Evolutionary conservation across 2,888 invertebrate genomes (phyloP), one percentile per base, ranked within the genome.

Genomic region (Eupithecia tripunctaria): DNA sequence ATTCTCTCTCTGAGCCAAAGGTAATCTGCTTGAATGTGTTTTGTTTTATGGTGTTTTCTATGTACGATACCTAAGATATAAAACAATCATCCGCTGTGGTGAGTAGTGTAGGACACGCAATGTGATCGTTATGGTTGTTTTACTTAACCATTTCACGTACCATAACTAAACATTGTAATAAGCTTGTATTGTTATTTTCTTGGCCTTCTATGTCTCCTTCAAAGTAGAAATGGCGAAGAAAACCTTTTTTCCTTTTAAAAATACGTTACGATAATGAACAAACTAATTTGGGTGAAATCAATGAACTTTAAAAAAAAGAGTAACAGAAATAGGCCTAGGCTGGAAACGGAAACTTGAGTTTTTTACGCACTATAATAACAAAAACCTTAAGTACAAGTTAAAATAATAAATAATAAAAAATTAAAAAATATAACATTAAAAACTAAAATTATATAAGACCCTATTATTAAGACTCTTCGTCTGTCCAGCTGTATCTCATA

Each of bases 31-130:
- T n/a, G 6, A n/a, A 47, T 47, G n/a, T 51, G 21, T 56, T 25
- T 56, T 3, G 5, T 25, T 12, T 25, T 21, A 21, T 56, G 21
- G 56, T 51, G 21, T 51, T 21, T 51, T 51, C 21, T 21, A 21
- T 51, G 21, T 12, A 21, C 10, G 43, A 1, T 8, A n/a, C 4
- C 7, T 56, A 12, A 14, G 14, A 56, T 25, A 56, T 12, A 25
- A 56, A 56, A 56, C 62, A n/a, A 63, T n/a, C 36, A 36, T 36
- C 36, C 62, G 32, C 62, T 2, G 10, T n/a, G 36, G 10, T n/a
- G 36, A n/a, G 25, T 25, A 25, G 62, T n/a, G 12, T n/a, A 63
- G 8, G 36, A 63, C 62, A 63, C 32, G 62, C 62, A 63, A 63
- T 63, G 12, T n/a, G 62, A 21, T 12, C 62, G 62, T 63, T 63